A percentile compares a stretch with the other conserved stretches of the same genome.
These are phyloP conservation scores for Panzeria rudis DNA, from an alignment of 2,888 invertebrate species.

Conservation along the genomic window DNA sequence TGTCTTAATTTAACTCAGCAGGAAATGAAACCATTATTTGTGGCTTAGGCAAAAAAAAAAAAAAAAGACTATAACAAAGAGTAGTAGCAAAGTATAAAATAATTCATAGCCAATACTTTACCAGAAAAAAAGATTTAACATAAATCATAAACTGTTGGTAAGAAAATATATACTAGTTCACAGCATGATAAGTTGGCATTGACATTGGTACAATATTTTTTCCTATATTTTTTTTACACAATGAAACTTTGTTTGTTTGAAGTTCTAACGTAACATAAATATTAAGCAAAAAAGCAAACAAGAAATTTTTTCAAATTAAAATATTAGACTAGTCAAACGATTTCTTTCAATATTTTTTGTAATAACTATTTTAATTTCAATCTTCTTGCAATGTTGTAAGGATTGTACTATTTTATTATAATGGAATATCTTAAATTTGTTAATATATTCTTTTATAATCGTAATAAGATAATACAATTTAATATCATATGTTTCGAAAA, in stretches of 20 bases:
- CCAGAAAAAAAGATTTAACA: conserved; percentile 37
- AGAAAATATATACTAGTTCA: conserved; percentile 42
- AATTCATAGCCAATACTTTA: conserved; percentile 17
- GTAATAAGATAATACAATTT: no score
- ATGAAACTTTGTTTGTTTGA: neutral
- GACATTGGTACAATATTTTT: conserved; percentile 64
- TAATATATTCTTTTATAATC: no score
- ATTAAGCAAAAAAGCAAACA: neutral
- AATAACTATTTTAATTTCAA: no score
- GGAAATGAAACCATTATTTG: conserved; percentile 69
- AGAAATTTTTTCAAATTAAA: no score
- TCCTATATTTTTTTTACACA: neutral
- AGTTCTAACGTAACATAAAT: neutral
- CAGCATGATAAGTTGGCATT: conserved; percentile 69
- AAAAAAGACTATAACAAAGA: neutral
- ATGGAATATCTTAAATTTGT: no score
- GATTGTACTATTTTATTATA: no score
- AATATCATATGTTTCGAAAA: no score
- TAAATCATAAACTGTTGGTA: conserved; percentile 64
- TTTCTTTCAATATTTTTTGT: no score
- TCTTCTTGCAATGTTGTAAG: no score
- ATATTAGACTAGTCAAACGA: no score
- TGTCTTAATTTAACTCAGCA: conserved; percentile 43
- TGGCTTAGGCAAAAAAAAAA: conserved; percentile 23
- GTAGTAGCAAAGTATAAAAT: conserved; percentile 17